A percentile compares a stretch with the other conserved stretches of the same genome.
Conservation (phyloP, 2,888 invertebrate genomes). For the Alloscopus bannaensis region DNA sequence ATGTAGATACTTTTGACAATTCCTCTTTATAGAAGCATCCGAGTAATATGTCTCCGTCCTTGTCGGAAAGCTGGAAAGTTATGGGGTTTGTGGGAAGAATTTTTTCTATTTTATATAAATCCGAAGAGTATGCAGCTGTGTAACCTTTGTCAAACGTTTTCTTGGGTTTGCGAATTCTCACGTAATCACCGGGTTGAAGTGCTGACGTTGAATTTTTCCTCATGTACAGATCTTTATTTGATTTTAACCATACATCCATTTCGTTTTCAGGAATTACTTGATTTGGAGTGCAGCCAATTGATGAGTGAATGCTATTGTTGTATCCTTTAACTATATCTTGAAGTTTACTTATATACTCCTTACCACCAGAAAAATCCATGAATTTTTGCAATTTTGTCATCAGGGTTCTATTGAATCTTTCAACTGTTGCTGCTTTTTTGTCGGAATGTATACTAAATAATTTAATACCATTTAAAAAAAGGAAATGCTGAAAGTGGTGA, state of each 20-base stretch:
- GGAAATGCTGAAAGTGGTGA: slow-evolving; percentile 4
- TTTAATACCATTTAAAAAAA: slow-evolving; percentile 15
- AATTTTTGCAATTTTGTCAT: slow-evolving; percentile 25
- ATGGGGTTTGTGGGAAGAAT: slow-evolving; percentile 12
- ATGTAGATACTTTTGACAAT: slow-evolving; percentile 22
- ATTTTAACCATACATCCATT: slow-evolving; percentile 45
- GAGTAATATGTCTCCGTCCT: slow-evolving; percentile 12
- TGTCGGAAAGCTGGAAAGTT: slow-evolving; percentile 22
- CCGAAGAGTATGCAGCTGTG: background rate
- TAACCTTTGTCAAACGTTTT: slow-evolving; percentile 32
- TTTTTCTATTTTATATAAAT: slow-evolving; percentile 14
- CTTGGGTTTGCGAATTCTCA: background rate
- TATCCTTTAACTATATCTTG: slow-evolving; percentile 33
- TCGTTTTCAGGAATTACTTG: slow-evolving; percentile 34
- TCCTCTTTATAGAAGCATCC: slow-evolving; percentile 23
- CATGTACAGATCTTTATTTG: background rate
- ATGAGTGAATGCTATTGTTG: slow-evolving; percentile 27
- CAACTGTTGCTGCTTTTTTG: slow-evolving; percentile 38
- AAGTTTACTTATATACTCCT: slow-evolving; percentile 6
- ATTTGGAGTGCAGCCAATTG: slow-evolving; percentile 26
- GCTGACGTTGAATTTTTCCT: background rate
- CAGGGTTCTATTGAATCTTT: slow-evolving; percentile 30
- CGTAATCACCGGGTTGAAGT: background rate
- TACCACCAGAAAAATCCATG: slow-evolving; percentile 7
- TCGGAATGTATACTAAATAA: slow-evolving; percentile 34